A percentile compares a stretch with the other conserved stretches of the same genome.
These are phyloP conservation scores for Calypte anna DNA, from an alignment of 2,113 vertebrate species.

Conservation along the genomic window DNA sequence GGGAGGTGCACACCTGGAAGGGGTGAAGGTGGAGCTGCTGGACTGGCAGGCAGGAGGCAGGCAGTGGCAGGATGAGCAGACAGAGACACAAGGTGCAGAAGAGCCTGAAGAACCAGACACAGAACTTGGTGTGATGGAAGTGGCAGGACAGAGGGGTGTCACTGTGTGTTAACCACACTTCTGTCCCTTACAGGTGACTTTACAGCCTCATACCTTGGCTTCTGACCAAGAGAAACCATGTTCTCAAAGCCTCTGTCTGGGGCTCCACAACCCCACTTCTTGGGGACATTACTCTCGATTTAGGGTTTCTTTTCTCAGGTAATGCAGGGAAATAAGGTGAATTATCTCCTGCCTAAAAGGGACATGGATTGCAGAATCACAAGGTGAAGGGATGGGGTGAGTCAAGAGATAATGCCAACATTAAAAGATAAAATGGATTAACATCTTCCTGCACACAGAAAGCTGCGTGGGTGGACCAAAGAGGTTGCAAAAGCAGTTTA, in stretches of 20 bases:
- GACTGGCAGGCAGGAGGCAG: not conserved
- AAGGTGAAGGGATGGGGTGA: slow-evolving; percentile 8
- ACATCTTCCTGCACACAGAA: not conserved
- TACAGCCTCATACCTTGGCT: not conserved
- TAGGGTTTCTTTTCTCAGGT: not conserved
- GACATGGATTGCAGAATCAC: not conserved
- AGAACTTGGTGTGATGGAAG: not conserved
- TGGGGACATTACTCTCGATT: not conserved
- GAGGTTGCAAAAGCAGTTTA: slow-evolving; percentile 36
- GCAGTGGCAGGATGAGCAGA: not conserved
- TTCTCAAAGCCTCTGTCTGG: not conserved
- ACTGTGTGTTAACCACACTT: not conserved
- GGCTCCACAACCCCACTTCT: not conserved
- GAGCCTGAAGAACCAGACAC: not conserved
- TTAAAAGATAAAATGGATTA: slow-evolving; percentile 70
- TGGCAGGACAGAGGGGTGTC: not conserved
- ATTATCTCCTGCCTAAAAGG: slow-evolving; percentile 25
- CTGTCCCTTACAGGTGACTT: not conserved
- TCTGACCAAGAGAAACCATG: not conserved
- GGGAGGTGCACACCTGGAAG: not conserved
- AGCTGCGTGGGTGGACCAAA: slow-evolving; percentile 17
- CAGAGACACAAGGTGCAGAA: not conserved
- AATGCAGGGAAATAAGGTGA: not conserved
- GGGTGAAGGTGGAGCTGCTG: not conserved
- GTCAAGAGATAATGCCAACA: slow-evolving; percentile 61